Percentiles rank a stretch among this genome's conserved stretches.
These are phyloP conservation scores for Muscina levida DNA, from an alignment of 2,888 invertebrate species.

Conservation along the genomic window DNA sequence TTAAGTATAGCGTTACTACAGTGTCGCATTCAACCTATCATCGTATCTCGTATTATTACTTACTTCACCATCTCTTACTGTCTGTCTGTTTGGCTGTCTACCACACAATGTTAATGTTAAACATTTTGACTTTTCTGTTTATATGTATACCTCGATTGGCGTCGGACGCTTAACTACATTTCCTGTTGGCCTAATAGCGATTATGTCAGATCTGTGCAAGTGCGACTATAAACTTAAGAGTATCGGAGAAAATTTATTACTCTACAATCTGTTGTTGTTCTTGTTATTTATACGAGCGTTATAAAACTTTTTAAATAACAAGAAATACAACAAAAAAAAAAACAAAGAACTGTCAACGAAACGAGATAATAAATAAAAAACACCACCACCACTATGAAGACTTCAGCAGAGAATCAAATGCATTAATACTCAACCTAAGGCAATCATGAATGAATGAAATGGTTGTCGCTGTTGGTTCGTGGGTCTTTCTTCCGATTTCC, in stretches of 20 bases:
- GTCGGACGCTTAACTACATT: slow-evolving; percentile 45
- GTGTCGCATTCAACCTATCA: neutral
- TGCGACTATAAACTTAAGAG: slow-evolving; percentile 76
- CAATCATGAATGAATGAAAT: neutral
- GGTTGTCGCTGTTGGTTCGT: neutral
- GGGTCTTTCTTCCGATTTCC: neutral
- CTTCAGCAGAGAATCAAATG: slow-evolving; percentile 23
- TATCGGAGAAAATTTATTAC: slow-evolving; percentile 75
- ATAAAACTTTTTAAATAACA: slow-evolving; percentile 66
- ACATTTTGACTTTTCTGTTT: slow-evolving; percentile 28
- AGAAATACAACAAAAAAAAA: neutral
- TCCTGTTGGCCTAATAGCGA: slow-evolving; percentile 76
- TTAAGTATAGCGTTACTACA: neutral
- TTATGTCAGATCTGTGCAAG: slow-evolving; percentile 78
- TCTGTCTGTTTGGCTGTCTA: no score
- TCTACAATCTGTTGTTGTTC: slow-evolving; percentile 63
- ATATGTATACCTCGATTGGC: slow-evolving; percentile 7
- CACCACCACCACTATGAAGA: no score
- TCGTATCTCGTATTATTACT: neutral
- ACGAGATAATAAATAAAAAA: slow-evolving; percentile 4
- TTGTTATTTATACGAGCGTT: slow-evolving; percentile 71
- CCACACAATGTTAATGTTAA: slow-evolving; percentile 21
- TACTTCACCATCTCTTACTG: no score
- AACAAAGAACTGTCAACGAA: slow-evolving; percentile 34
- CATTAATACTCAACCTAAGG: neutral